These are phyloP conservation scores for Thalassaphorura encarpata DNA, from an alignment of 1,140 invertebrate species.

Conservation along the genomic window DNA sequence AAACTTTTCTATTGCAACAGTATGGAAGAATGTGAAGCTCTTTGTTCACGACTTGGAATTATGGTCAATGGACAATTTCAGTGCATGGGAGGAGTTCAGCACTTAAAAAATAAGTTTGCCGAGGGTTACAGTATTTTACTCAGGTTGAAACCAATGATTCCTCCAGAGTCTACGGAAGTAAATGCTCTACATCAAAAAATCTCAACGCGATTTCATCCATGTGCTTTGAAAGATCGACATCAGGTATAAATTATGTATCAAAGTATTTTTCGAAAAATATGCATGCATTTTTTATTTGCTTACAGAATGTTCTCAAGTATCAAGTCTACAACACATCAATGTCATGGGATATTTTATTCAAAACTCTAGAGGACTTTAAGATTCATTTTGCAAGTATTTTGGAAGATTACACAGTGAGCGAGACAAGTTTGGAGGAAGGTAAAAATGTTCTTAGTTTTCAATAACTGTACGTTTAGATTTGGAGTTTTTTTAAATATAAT, in stretches of 20 bases:
- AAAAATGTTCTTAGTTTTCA: too few species aligned
- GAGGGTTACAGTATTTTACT: conserved; percentile 47
- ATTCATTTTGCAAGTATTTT: conserved; percentile 35
- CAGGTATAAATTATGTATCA: conserved; percentile 10
- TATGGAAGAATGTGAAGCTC: conserved; percentile 47
- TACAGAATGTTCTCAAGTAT: conserved; percentile 47
- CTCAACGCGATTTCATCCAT: conserved; percentile 12
- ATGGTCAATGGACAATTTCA: conserved; percentile 62
- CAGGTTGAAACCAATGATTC: conserved; percentile 11
- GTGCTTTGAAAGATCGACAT: conserved; percentile 19
- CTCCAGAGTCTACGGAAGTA: not conserved
- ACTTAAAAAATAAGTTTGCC: conserved; percentile 48
- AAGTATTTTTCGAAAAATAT: not conserved
- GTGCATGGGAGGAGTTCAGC: conserved; percentile 45
- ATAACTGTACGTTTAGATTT: too few species aligned
- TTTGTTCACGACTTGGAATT: conserved; percentile 43
- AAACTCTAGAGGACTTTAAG: conserved; percentile 43
- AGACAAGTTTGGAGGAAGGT: conserved; percentile 54
- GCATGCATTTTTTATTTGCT: not conserved
- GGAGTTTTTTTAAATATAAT: too few species aligned
- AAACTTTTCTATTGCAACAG: conserved; percentile 16
- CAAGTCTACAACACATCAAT: conserved; percentile 39
- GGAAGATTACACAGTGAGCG: conserved; percentile 50
- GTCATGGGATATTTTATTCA: conserved; percentile 45
- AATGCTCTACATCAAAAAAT: not conserved